Evolutionary conservation across 2,113 vertebrate species (phyloP).

Genomic region (Equus quagga): DNA sequence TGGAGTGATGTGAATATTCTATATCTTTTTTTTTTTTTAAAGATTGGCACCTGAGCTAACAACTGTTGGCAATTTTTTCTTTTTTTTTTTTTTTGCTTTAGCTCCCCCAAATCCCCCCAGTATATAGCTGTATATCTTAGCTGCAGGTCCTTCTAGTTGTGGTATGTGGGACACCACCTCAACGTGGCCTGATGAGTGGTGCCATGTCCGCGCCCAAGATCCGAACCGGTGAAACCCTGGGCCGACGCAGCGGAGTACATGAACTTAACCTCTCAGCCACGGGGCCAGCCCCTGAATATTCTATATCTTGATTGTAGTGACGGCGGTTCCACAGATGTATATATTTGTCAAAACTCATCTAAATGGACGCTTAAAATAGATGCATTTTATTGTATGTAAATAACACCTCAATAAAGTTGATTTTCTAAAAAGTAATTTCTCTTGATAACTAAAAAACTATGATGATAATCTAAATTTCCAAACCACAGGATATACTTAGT

Average conservation of each 20-base stretch:
- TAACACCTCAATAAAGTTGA: not conserved
- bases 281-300: not conserved
- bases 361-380: not conserved
- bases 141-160: too few species aligned
- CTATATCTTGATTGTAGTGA: not conserved
- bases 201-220: too few species aligned
- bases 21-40: not conserved
- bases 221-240: too few species aligned
- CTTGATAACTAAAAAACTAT: not conserved
- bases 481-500: not conserved
- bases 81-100: too few species aligned
- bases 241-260: too few species aligned
- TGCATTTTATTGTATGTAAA: not conserved
- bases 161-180: too few species aligned
- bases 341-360: not conserved
- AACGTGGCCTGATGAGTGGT: too few species aligned
- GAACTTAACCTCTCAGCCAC: too few species aligned
- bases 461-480: not conserved
- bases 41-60: too few species aligned
- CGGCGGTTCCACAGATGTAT: not conserved
- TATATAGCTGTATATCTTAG: too few species aligned
- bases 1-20: not conserved
- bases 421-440: constrained; percentile 10
- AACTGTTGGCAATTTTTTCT: too few species aligned
- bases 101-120: too few species aligned